These are phyloP conservation scores for Pyrocephalus nanus DNA, from an alignment of 2,797 vertebrate species.

Conservation along the genomic window DNA sequence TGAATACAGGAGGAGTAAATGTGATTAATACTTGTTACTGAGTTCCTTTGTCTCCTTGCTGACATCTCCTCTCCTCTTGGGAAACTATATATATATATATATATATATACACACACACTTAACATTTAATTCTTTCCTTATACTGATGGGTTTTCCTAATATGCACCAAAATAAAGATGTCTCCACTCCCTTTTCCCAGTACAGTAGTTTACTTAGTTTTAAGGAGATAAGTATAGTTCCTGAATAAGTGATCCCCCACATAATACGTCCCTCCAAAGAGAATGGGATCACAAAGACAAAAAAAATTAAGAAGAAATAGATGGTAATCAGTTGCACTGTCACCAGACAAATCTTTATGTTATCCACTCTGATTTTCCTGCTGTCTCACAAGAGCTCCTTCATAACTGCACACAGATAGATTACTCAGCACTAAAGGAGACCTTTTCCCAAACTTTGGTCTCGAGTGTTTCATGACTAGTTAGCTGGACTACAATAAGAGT, in stretches of 20 bases:
- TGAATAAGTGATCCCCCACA: rapidly evolving
- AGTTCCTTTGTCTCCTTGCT: background rate
- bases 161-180: background rate
- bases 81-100: background rate
- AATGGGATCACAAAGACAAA: background rate
- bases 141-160: background rate
- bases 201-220: background rate
- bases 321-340: background rate
- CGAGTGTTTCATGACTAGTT: background rate
- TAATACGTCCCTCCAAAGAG: background rate
- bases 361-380: background rate
- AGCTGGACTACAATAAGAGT: background rate
- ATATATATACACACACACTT: too few species aligned
- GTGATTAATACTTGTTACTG: background rate
- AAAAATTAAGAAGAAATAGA: background rate
- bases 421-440: background rate
- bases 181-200: background rate
- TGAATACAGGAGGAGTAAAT: background rate
- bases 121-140: background rate
- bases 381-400: background rate
- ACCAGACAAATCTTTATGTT: background rate
- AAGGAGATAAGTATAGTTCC: background rate
- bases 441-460: background rate
- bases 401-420: background rate
- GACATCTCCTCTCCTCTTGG: background rate